Percentiles rank a stretch among this genome's conserved stretches.
Conservation (phyloP, 1,140 invertebrate species). For the Papilio dardanus region DNA sequence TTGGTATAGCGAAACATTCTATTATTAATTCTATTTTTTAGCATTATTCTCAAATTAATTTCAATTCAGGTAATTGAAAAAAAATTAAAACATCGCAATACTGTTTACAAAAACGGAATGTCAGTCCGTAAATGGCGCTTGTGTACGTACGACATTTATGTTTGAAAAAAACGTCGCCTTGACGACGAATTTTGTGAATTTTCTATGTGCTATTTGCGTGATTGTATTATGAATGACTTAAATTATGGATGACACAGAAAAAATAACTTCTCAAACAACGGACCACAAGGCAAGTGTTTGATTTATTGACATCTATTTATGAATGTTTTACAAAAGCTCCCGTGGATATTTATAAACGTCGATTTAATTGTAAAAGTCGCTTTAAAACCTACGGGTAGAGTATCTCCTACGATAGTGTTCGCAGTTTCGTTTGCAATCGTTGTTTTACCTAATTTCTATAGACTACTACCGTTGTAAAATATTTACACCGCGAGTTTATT, state of each 20-base stretch:
- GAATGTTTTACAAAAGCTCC: conserved; percentile 39
- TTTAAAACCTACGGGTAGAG: background rate
- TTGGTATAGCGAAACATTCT: background rate
- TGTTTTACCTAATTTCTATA: background rate
- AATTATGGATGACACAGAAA: conserved; percentile 77
- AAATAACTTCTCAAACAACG: conserved; percentile 54
- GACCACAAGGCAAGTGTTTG: conserved; percentile 64
- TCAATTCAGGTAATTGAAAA: background rate
- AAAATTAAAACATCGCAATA: background rate
- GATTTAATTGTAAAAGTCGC: conserved; percentile 43
- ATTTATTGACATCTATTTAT: conserved; percentile 38
- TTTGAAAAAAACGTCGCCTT: conserved; percentile 80
- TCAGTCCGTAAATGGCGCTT: conserved; percentile 65
- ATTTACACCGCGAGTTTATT: conserved; percentile 55
- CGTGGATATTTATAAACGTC: conserved; percentile 60
- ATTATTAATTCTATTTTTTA: background rate
- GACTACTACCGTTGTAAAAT: conserved; percentile 30
- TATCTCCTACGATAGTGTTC: conserved; percentile 25
- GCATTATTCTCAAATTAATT: background rate
- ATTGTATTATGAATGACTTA: conserved; percentile 72
- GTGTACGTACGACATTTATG: conserved; percentile 67
- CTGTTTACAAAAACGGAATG: conserved; percentile 55
- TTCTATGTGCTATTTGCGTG: conserved; percentile 61
- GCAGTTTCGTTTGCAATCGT: background rate
- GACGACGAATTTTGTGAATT: conserved; percentile 73